Evolutionary conservation across 2,888 invertebrate genomes (phyloP).

Genomic region (Octonoba sinensis): DNA sequence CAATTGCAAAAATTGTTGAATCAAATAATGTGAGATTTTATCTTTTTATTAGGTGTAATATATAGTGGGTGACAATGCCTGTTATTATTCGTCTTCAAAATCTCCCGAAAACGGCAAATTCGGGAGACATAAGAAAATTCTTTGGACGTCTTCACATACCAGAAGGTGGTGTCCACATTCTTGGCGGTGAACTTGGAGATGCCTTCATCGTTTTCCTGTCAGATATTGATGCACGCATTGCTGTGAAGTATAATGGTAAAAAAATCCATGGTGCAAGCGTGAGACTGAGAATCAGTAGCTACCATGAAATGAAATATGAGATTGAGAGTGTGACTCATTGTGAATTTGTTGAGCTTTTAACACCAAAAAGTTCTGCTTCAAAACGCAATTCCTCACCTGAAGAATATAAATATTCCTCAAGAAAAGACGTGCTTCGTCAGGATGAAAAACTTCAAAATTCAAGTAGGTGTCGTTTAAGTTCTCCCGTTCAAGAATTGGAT

Average conservation of each 20-base stretch:
- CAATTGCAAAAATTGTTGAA: too few species aligned
- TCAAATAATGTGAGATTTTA: too few species aligned
- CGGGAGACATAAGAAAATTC: slow-evolving; percentile 96
- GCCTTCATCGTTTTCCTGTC: slow-evolving; percentile 99
- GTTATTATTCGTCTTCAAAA: slow-evolving; percentile 99
- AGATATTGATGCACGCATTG: slow-evolving; percentile 98
- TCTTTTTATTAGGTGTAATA: too few species aligned
- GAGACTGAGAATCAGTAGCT: slow-evolving; percentile 89
- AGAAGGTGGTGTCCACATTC: slow-evolving; percentile 99
- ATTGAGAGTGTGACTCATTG: slow-evolving; percentile 77
- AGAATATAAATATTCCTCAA: slow-evolving; percentile 1
- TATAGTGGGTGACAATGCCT: slow-evolving; percentile 79
- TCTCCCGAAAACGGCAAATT: slow-evolving; percentile 97
- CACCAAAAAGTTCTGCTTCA: background rate
- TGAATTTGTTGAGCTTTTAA: background rate
- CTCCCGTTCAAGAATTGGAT: too few species aligned
- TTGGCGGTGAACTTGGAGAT: slow-evolving; percentile 98
- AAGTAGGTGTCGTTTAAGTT: too few species aligned
- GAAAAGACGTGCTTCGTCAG: background rate
- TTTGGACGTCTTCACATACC: slow-evolving; percentile 97
- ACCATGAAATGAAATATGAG: slow-evolving; percentile 97
- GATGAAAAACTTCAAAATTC: too few species aligned
- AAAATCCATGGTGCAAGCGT: slow-evolving; percentile 91
- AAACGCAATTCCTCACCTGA: background rate
- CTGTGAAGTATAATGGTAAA: slow-evolving; percentile 90